phyloP scores from a whole-genome alignment of 2,113 vertebrate species.

The Xyliphius kryptos region DNA sequence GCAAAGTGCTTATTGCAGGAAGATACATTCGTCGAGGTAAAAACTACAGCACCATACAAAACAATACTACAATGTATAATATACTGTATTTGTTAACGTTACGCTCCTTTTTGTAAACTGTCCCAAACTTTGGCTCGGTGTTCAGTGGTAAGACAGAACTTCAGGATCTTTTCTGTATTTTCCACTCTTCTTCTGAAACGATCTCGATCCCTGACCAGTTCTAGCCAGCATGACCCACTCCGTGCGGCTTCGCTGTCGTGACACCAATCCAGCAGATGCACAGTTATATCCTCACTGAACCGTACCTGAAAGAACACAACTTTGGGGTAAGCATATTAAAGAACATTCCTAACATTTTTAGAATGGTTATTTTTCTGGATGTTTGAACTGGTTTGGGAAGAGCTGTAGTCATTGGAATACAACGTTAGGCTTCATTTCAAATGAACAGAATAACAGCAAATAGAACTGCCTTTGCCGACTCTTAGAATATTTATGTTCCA shows the following conservation, averaged over 20 bases:
- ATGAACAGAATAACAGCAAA: too few species aligned
- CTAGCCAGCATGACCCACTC: conserved; percentile 43
- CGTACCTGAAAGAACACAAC: conserved; percentile 35
- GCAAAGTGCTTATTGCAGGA: neutral
- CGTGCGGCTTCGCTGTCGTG: conserved; percentile 31
- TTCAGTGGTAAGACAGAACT: conserved; percentile 28
- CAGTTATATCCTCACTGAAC: conserved; percentile 33
- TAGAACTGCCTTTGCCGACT: too few species aligned
- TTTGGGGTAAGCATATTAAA: neutral
- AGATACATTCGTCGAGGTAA: neutral
- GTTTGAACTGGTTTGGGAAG: too few species aligned
- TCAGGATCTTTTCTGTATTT: conserved; percentile 12
- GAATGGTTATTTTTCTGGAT: too few species aligned
- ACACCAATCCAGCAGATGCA: conserved; percentile 36
- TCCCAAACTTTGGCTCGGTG: conserved; percentile 41
- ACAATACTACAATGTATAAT: neutral
- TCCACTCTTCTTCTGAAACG: conserved; percentile 44
- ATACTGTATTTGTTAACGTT: neutral
- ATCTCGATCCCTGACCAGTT: conserved; percentile 42
- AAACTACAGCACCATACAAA: neutral
- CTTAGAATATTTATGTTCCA: too few species aligned
- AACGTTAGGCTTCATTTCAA: too few species aligned
- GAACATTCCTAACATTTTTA: neutral
- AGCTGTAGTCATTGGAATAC: too few species aligned
- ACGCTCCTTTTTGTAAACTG: conserved; percentile 6